These are phyloP conservation scores for Drosophila setosimentum DNA, from an alignment of 2,888 invertebrate genomes.

Conservation along the genomic window DNA sequence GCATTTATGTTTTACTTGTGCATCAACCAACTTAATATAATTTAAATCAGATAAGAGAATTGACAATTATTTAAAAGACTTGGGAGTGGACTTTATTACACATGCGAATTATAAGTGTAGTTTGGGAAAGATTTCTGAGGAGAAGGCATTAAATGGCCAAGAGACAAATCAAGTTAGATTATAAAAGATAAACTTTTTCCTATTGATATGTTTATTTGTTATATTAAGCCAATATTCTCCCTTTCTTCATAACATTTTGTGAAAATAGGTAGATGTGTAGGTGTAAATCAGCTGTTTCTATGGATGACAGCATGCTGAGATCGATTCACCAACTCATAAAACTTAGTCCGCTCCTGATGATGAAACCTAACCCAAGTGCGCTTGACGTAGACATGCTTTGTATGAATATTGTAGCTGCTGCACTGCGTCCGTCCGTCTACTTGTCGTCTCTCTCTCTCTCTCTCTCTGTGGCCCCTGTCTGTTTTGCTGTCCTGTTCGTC, in stretches of 20 bases:
- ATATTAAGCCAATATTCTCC: neutral
- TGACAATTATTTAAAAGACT: neutral
- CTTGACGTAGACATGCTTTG: neutral
- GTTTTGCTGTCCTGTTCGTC: conserved; percentile 30
- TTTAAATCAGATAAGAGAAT: neutral
- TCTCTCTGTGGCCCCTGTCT: conserved; percentile 1
- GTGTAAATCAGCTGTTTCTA: neutral
- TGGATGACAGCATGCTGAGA: neutral
- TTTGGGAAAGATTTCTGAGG: conserved; percentile 59
- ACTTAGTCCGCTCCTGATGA: conserved; percentile 15
- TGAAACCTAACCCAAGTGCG: conserved; percentile 1
- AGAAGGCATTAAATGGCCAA: conserved; percentile 72
- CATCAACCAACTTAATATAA: neutral
- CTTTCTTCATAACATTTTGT: neutral
- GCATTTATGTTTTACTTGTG: neutral
- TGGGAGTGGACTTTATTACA: neutral
- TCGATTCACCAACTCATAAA: neutral
- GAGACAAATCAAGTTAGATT: conserved; percentile 67
- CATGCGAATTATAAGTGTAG: neutral
- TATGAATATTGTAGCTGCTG: conserved; percentile 10
- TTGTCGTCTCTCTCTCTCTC: neutral
- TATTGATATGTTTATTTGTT: neutral
- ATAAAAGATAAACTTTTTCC: neutral
- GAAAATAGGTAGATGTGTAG: neutral
- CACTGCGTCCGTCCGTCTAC: conserved; percentile 10